Evolutionary conservation across 1,140 invertebrate genomes (phyloP).

Genomic region (fruit fly (Drosophila melanogaster)): DNA sequence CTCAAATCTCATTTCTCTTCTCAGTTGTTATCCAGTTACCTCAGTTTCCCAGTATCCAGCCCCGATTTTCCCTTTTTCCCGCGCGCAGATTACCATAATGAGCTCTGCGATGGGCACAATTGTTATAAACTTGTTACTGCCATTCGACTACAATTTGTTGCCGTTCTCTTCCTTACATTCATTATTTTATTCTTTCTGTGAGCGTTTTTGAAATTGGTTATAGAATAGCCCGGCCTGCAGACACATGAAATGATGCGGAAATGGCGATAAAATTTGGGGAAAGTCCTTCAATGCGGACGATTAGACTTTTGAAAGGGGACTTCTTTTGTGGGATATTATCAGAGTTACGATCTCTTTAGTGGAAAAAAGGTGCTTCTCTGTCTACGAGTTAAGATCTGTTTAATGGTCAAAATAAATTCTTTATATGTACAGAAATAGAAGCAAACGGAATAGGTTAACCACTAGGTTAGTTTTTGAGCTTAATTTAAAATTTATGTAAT

Average conservation of each 20-base stretch:
- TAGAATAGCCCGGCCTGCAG: slow-evolving; percentile 18
- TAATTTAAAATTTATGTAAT: too few relatives aligned
- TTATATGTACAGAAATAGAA: too few relatives aligned
- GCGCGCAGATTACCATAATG: slow-evolving; percentile 77
- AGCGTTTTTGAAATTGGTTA: slow-evolving; percentile 47
- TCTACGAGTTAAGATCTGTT: too few relatives aligned
- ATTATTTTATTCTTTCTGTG: slow-evolving; percentile 31
- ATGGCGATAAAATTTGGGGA: slow-evolving; percentile 24
- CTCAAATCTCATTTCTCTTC: slow-evolving; percentile 25
- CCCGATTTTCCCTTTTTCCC: slow-evolving; percentile 18
- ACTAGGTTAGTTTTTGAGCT: too few relatives aligned
- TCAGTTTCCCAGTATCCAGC: slow-evolving; percentile 1
- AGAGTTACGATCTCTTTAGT: slow-evolving; percentile 3
- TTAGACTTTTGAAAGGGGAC: slow-evolving; percentile 14
- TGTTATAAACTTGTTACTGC: slow-evolving; percentile 77
- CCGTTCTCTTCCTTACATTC: slow-evolving; percentile 27
- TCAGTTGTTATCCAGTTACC: slow-evolving; percentile 28
- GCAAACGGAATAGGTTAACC: too few relatives aligned
- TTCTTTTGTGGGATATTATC: too few relatives aligned
- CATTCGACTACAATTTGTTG: slow-evolving; percentile 67
- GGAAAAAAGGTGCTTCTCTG: not conserved
- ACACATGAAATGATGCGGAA: slow-evolving; percentile 40
- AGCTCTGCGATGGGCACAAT: slow-evolving; percentile 53
- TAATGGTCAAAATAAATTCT: too few relatives aligned
- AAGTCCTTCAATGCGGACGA: slow-evolving; percentile 36